Evolutionary conservation across 1,140 invertebrate genomes (phyloP).

Genomic region (Eumaeus atala): DNA sequence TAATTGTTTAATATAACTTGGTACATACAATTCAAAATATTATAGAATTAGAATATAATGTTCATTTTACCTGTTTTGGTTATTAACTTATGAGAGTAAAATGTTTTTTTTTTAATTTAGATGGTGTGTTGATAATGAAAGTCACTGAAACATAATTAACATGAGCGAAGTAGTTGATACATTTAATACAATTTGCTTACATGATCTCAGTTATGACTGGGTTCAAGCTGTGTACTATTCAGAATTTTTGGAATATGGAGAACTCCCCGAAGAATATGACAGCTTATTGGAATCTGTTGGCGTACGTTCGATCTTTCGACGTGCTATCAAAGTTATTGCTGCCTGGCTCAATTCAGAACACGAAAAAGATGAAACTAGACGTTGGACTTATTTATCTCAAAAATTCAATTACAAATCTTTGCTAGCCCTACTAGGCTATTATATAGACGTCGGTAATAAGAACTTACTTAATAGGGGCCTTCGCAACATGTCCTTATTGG

Average conservation of each 20-base stretch:
- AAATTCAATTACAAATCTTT: constrained; percentile 45
- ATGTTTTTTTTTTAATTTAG: too few relatives aligned
- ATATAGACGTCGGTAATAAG: constrained; percentile 51
- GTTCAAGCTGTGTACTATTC: constrained; percentile 44
- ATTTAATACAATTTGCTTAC: constrained; percentile 38
- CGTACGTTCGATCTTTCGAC: constrained; percentile 30
- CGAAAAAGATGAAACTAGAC: constrained; percentile 35
- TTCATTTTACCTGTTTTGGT: too few relatives aligned
- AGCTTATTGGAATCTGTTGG: constrained; percentile 33
- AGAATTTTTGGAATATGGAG: constrained; percentile 54
- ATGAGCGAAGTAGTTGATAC: constrained; percentile 33
- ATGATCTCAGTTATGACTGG: constrained; percentile 46
- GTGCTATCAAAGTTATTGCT: constrained; percentile 35
- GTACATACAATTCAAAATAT: too few relatives aligned
- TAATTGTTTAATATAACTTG: too few relatives aligned
- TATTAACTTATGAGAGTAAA: too few relatives aligned
- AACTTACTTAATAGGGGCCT: constrained; percentile 43
- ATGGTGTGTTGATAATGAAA: not conserved
- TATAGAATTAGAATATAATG: too few relatives aligned
- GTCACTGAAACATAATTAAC: not conserved
- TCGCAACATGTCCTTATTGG: constrained; percentile 48
- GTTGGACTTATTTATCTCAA: constrained; percentile 47
- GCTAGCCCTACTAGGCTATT: constrained; percentile 48
- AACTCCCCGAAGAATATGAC: constrained; percentile 52
- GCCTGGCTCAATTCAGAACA: constrained; percentile 31